Evolutionary conservation across 2,797 vertebrate species (phyloP).

Genomic region (Notoglanidium macrostoma): DNA sequence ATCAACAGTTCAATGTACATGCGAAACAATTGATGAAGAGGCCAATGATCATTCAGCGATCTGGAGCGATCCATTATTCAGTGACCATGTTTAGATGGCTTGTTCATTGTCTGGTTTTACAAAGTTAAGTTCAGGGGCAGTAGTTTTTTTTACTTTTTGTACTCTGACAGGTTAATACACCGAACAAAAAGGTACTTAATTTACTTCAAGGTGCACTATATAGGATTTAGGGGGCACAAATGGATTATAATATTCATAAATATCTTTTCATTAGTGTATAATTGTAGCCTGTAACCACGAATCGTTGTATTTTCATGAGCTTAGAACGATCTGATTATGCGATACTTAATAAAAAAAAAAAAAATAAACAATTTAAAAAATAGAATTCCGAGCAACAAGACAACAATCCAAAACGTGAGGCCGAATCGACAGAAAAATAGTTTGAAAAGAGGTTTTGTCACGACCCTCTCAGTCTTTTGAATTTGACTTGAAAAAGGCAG

Average conservation of each 20-base stretch:
- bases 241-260: too few relatives aligned
- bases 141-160: not conserved
- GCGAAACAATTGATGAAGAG: not conserved
- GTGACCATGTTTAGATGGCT: not conserved
- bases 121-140: not conserved
- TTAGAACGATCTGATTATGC: not conserved
- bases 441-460: constrained; percentile 29
- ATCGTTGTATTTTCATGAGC: too few relatives aligned
- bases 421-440: not conserved
- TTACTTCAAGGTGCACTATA: not conserved
- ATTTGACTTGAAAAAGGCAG: constrained; percentile 24
- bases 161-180: not conserved
- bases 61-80: not conserved
- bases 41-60: not conserved
- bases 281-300: too few relatives aligned
- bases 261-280: too few relatives aligned
- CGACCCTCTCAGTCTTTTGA: constrained; percentile 6
- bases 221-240: too few relatives aligned
- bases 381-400: not conserved
- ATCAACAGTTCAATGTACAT: not conserved
- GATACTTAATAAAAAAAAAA: not conserved
- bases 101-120: not conserved
- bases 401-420: not conserved
- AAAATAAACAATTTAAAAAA: not conserved
- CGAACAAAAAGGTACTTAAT: not conserved